phyloP scores from a whole-genome alignment of 2,888 invertebrate genomes.

The Ichneumoninae sp. region DNA sequence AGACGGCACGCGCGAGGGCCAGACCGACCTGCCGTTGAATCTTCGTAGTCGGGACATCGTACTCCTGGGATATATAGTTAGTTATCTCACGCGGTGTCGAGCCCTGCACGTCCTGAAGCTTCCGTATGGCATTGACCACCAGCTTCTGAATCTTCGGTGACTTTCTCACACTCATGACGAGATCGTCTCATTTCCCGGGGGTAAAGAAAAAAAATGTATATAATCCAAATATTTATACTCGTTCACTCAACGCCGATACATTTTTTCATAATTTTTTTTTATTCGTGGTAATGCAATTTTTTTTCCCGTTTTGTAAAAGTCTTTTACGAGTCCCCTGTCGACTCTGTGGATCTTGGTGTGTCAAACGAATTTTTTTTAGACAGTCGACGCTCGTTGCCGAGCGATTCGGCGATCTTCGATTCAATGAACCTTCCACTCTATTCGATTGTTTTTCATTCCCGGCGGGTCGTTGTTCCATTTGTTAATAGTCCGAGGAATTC shows the following conservation, averaged over 20 bases:
- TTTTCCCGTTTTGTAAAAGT: not conserved
- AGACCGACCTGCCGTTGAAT: slow-evolving; percentile 77
- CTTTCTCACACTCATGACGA: slow-evolving; percentile 69
- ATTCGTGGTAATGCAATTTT: not conserved
- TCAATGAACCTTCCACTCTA: not conserved
- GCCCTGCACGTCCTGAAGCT: slow-evolving; percentile 78
- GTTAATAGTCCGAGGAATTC: not conserved
- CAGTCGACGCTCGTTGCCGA: not conserved
- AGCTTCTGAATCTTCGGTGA: slow-evolving; percentile 78
- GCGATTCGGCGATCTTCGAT: not conserved
- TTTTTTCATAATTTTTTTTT: slow-evolving; percentile 5
- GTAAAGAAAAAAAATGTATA: not conserved
- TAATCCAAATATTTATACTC: not conserved
- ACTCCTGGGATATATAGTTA: slow-evolving; percentile 79
- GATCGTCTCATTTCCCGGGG: slow-evolving; percentile 34
- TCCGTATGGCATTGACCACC: slow-evolving; percentile 79
- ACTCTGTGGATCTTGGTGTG: not conserved
- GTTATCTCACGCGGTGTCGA: slow-evolving; percentile 80
- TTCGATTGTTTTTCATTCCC: not conserved
- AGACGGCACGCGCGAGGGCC: slow-evolving; percentile 78
- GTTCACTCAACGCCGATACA: not conserved
- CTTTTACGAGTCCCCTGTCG: not conserved
- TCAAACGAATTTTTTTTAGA: not conserved
- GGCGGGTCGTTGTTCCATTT: not conserved
- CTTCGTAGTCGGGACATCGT: slow-evolving; percentile 74